Evolutionary conservation across 2,113 vertebrate genomes (phyloP), one percentile per base, ranked within the genome.

Genomic region (Jacana jacana): DNA sequence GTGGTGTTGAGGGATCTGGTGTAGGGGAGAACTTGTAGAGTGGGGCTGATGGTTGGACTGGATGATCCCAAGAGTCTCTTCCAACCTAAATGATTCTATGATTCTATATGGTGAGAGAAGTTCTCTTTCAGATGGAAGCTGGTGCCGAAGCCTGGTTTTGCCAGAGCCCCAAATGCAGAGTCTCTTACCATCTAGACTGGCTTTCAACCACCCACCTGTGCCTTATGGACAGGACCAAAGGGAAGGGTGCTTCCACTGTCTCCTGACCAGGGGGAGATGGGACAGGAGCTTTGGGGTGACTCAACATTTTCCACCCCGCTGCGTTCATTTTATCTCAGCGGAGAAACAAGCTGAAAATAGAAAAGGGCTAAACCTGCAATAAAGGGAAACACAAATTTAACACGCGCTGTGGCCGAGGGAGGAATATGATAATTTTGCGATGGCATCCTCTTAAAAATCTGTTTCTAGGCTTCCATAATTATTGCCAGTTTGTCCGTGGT

Each of bases 391-490:
- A 64, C 42, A 76, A 87, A 75, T 88, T 78, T 75, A 75, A 88
- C 57, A 86, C 39, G 25, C 71, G 57, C 39, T 92, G 91, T 79
- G 86, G 81, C 61, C 64, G 55, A 84, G 46, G 46, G 12, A 86
- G 10, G 17, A 92, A 88, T 92, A 88, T 1, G 17, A 57, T 83
- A 78, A 79, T 95, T 95, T 91, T 89, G 46, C 69, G 58, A 88
- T n/a, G n/a, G 54, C 55, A 75, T 84, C 48, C 42, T 76, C 78
- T 77, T 84, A 81, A 95, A 95, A 95, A 81, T 84, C 80, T 72
- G 52, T 87, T 91, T 77, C 88, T 24, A 91, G 73, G 44, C 91
- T 95, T 91, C 93, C 70, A 61, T 57, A 95, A 84, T 87, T 87
- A 75, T 65, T 91, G 51, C 57, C 55, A 85, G 70, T 95, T 95